Conservation (phyloP, 2,113 vertebrate species). For the Pavo muticus region DNA sequence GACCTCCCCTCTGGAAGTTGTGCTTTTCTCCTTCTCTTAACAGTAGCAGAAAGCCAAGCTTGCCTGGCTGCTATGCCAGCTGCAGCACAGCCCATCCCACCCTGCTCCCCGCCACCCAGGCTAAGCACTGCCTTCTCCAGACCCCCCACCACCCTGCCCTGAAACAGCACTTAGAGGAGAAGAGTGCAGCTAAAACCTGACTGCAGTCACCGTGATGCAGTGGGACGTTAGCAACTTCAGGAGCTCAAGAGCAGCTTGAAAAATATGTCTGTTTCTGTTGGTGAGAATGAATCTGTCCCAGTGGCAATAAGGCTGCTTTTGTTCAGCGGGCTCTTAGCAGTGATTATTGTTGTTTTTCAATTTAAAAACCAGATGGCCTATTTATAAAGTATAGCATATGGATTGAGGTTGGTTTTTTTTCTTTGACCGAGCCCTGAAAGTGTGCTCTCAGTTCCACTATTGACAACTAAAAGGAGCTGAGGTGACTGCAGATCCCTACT, state of each 20-base stretch:
- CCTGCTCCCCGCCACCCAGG: background rate
- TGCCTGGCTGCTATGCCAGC: background rate
- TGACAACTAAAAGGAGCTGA: background rate
- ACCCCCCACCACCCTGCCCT: background rate
- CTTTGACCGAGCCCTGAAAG: conserved; percentile 24
- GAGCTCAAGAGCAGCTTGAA: conserved; percentile 43
- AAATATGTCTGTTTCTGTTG: conserved; percentile 44
- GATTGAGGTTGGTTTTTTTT: background rate
- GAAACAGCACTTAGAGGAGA: background rate
- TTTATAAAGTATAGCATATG: conserved; percentile 56
- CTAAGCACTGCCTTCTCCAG: background rate
- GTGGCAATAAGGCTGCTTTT: conserved; percentile 56
- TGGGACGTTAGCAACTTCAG: background rate
- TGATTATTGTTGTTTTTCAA: conserved; percentile 51
- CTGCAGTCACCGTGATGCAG: background rate
- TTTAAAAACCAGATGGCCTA: conserved; percentile 51
- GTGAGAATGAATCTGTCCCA: conserved; percentile 44
- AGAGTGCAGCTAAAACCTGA: background rate
- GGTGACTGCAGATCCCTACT: background rate
- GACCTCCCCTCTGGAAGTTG: background rate
- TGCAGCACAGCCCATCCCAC: background rate
- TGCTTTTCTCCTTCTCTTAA: background rate
- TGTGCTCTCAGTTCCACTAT: background rate
- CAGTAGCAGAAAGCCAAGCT: background rate
- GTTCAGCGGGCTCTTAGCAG: conserved; percentile 55